These are phyloP conservation scores for Agriopis aurantiaria DNA, from an alignment of 2,888 invertebrate species.

Conservation along the genomic window DNA sequence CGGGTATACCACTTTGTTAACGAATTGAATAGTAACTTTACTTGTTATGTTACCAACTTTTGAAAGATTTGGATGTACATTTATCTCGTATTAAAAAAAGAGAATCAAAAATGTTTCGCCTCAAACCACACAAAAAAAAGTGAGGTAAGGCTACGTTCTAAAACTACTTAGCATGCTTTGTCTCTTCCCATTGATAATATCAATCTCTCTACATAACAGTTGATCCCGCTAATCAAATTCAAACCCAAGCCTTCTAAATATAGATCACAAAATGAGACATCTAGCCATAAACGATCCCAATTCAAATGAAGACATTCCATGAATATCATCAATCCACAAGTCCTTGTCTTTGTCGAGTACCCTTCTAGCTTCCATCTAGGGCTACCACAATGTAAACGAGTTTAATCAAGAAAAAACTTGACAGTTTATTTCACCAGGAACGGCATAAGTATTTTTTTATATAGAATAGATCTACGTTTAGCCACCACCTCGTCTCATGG, in stretches of 20 bases:
- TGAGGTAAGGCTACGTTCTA: neutral
- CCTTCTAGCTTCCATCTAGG: conserved; percentile 10
- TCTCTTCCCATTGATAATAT: neutral
- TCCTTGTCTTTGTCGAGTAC: conserved; percentile 10
- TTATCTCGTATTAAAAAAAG: no score
- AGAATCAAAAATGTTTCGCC: no score
- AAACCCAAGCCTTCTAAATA: conserved; percentile 11
- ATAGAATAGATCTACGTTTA: no score
- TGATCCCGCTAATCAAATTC: conserved; percentile 2
- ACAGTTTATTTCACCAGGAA: no score
- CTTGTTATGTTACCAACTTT: no score
- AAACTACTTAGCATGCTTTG: neutral
- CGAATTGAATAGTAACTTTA: no score
- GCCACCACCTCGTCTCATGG: no score
- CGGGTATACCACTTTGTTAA: no score
- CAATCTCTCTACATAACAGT: conserved; percentile 1
- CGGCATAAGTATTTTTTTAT: no score
- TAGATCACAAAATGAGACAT: conserved; percentile 21
- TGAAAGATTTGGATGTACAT: no score
- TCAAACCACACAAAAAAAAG: no score
- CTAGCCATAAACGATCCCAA: conserved; percentile 20
- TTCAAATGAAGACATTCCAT: conserved; percentile 34
- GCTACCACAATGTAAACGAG: conserved; percentile 1
- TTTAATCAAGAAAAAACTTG: neutral
- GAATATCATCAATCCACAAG: conserved; percentile 33